Conservation (phyloP, 2,888 invertebrate species). For the Hypercompe scribonia region DNA sequence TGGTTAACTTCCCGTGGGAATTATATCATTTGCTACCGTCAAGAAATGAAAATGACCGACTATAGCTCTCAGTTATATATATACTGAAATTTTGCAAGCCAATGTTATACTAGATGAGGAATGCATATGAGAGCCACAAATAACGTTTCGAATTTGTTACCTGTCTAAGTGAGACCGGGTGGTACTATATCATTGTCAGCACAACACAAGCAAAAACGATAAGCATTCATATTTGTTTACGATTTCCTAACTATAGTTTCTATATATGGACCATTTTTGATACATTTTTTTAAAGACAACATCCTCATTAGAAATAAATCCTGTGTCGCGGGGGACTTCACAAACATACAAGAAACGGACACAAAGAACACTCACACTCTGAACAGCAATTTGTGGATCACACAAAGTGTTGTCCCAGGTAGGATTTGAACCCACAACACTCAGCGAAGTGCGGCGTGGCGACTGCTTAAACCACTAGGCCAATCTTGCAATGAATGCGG, state of each 20-base stretch:
- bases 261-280: neutral
- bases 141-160: slow-evolving; percentile 42
- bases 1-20: slow-evolving; percentile 13
- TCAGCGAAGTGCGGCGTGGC: no score
- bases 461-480: no score
- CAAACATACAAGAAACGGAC: no score
- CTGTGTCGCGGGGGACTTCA: no score
- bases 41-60: slow-evolving; percentile 17
- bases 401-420: no score
- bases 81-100: slow-evolving; percentile 36
- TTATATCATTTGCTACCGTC: slow-evolving; percentile 18
- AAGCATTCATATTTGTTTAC: slow-evolving; percentile 45
- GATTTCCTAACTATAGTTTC: slow-evolving; percentile 22
- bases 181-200: slow-evolving; percentile 6
- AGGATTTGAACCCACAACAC: no score
- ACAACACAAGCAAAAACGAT: slow-evolving; percentile 32
- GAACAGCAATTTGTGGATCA: no score
- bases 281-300: no score
- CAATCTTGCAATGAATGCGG: neutral
- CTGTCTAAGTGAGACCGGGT: slow-evolving; percentile 28
- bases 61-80: slow-evolving; percentile 26
- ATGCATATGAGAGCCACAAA: slow-evolving; percentile 39
- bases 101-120: slow-evolving; percentile 39
- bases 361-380: no score
- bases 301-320: no score